These are phyloP conservation scores for Trididemnum clinides DNA, from an alignment of 23 tunicate species.

Conservation along the genomic window DNA sequence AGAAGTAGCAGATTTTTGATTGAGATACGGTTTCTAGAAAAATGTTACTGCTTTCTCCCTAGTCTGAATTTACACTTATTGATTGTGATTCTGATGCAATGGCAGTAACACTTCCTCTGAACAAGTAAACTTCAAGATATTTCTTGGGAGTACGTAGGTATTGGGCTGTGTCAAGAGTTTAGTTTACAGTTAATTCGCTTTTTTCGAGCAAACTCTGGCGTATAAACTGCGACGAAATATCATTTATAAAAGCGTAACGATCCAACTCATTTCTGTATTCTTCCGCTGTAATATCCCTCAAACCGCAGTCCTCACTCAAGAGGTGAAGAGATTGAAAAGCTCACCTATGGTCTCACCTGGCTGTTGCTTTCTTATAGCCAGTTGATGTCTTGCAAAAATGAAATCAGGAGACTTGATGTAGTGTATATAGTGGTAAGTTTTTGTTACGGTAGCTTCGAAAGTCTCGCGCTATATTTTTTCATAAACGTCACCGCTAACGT, in stretches of 20 bases:
- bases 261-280: not conserved
- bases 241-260: not conserved
- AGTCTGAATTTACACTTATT: no score
- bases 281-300: not conserved
- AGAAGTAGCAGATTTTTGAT: not conserved
- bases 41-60: no score
- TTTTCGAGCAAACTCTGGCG: not conserved
- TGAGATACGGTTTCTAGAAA: no score
- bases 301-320: not conserved
- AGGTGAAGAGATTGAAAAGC: not conserved
- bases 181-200: not conserved
- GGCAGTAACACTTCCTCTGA: no score
- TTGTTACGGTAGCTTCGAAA: not conserved
- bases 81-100: no score
- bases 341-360: not conserved
- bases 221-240: not conserved
- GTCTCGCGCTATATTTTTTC: not conserved
- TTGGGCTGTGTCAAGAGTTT: not conserved
- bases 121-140: not conserved
- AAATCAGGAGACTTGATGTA: not conserved
- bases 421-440: not conserved
- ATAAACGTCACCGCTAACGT: not conserved
- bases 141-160: not conserved
- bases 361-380: not conserved
- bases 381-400: not conserved